These are phyloP conservation scores for Arctocebus calabarensis DNA, from an alignment of 2,797 vertebrate genomes.

Conservation along the genomic window DNA sequence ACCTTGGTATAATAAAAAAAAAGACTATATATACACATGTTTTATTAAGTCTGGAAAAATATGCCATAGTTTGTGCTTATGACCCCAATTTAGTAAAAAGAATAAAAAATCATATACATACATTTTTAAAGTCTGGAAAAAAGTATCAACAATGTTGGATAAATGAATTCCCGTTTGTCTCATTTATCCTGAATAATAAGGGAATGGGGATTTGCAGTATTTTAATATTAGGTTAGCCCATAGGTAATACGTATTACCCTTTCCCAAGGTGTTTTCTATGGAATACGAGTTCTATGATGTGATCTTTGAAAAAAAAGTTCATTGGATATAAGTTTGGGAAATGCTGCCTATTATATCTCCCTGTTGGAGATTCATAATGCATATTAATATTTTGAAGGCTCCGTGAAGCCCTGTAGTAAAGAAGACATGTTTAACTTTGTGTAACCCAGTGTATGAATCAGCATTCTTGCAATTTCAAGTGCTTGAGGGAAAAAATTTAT, in stretches of 20 bases:
- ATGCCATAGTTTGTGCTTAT: conserved; percentile 60
- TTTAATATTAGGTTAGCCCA: conserved; percentile 62
- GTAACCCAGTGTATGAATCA: not conserved
- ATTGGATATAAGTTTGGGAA: not conserved
- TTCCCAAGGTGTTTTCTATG: conserved; percentile 50
- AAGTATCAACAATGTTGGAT: conserved; percentile 51
- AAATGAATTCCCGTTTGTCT: conserved; percentile 72
- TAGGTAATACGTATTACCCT: conserved; percentile 29
- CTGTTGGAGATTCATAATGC: not conserved
- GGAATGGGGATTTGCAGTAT: conserved; percentile 44
- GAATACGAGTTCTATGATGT: not conserved
- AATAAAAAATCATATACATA: conserved; percentile 60
- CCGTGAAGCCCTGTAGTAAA: not conserved
- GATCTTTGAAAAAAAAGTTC: conserved; percentile 16
- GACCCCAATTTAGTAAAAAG: conserved; percentile 67
- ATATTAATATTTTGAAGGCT: conserved; percentile 14
- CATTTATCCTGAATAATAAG: conserved; percentile 68
- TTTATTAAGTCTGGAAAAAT: conserved; percentile 77
- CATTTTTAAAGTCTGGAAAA: conserved; percentile 66
- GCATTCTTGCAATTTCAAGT: not conserved
- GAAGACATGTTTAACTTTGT: conserved; percentile 36
- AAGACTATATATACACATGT: not conserved
- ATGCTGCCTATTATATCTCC: not conserved
- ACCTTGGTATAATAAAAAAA: conserved; percentile 35
- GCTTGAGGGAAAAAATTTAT: not conserved